Conservation (phyloP, 1,140 invertebrate genomes). For the Habropoda laboriosa region DNA sequence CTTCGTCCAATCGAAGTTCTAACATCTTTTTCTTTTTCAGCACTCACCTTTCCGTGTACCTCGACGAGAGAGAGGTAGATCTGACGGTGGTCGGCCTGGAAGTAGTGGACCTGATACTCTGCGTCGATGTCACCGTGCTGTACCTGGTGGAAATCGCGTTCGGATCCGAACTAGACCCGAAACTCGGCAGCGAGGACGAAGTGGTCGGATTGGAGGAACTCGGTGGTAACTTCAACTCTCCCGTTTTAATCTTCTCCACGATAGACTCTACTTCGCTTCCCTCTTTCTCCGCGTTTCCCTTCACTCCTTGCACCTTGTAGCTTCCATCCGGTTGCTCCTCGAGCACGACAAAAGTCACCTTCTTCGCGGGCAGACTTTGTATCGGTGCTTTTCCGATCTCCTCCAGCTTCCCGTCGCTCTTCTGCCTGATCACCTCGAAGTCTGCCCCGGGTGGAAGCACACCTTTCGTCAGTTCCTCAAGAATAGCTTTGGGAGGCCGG, state of each 20-base stretch:
- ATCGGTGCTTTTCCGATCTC: constrained; percentile 85
- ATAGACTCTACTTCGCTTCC: constrained; percentile 90
- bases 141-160: constrained; percentile 26
- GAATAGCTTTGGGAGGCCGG: constrained; percentile 82
- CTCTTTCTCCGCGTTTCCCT: constrained; percentile 86
- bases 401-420: constrained; percentile 87
- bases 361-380: constrained; percentile 87
- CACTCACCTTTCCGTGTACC: constrained; percentile 56
- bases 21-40: not conserved
- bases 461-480: constrained; percentile 90
- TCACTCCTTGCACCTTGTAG: constrained; percentile 90
- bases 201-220: constrained; percentile 77
- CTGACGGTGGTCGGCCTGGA: constrained; percentile 71
- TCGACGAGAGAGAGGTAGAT: constrained; percentile 48
- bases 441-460: constrained; percentile 89
- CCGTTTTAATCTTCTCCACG: constrained; percentile 90
- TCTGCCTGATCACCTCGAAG: constrained; percentile 89
- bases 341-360: constrained; percentile 91
- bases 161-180: constrained; percentile 47
- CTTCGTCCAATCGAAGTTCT: not conserved
- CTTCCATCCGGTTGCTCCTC: constrained; percentile 92
- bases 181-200: constrained; percentile 10
- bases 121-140: not conserved
- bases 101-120: constrained; percentile 52
- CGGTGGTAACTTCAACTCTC: constrained; percentile 89